Evolutionary conservation across 2,113 vertebrate species (phyloP).

Genomic region (Catagonus wagneri): DNA sequence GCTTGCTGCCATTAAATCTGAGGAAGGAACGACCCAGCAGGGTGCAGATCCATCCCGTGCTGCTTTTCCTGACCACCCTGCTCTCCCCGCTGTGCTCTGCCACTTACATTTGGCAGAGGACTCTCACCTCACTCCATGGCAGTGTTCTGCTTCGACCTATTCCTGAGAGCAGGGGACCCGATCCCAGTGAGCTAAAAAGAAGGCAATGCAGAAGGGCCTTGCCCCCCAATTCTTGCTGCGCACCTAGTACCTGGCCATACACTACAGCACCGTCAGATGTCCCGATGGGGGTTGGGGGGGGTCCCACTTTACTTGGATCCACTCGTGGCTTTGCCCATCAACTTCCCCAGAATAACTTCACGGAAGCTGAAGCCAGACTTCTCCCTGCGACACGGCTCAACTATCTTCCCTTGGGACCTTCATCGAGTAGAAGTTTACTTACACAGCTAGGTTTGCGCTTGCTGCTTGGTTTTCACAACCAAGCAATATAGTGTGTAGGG

Average conservation of each 20-base stretch:
- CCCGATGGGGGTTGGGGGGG: background rate
- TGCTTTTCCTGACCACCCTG: background rate
- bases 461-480: background rate
- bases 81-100: background rate
- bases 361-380: background rate
- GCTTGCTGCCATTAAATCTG: background rate
- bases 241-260: background rate
- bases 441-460: background rate
- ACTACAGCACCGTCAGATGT: background rate
- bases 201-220: background rate
- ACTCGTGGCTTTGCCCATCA: background rate
- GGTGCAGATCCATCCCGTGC: background rate
- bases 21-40: background rate
- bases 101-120: background rate
- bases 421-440: background rate
- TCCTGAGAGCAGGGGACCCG: background rate
- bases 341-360: constrained; percentile 3
- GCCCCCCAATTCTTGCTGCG: background rate
- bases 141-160: background rate
- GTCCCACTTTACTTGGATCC: background rate
- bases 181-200: background rate
- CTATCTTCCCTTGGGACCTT: background rate
- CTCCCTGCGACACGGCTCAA: background rate
- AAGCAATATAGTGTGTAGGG: background rate
- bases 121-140: background rate